Conservation (phyloP, 2,888 invertebrate genomes). For the Eristalis arbustorum region DNA sequence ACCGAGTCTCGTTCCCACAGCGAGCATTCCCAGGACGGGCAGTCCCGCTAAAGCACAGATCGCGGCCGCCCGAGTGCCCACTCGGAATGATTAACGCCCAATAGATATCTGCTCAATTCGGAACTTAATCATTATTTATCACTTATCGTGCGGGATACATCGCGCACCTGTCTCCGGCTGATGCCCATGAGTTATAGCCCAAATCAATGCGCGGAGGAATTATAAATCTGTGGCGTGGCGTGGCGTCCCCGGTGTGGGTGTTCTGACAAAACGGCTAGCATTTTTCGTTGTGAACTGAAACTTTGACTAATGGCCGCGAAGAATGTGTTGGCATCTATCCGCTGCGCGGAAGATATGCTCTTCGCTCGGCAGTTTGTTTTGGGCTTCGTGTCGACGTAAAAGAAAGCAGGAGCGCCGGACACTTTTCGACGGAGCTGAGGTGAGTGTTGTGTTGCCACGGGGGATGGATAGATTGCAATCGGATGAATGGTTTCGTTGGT, state of each 20-base stretch:
- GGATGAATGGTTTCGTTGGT: conserved; percentile 2
- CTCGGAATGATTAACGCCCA: conserved; percentile 62
- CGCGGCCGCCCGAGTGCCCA: conserved; percentile 1
- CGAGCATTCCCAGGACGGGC: neutral
- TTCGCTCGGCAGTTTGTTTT: neutral
- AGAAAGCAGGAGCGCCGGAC: conserved; percentile 20
- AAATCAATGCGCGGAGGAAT: conserved; percentile 62
- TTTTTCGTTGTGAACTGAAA: conserved; percentile 31
- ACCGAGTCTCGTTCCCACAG: conserved; percentile 23
- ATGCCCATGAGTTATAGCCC: conserved; percentile 61
- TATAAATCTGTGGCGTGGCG: conserved; percentile 52
- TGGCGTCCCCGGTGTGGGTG: conserved; percentile 8
- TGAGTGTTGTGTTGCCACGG: conserved; percentile 5
- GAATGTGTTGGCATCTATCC: conserved; percentile 54
- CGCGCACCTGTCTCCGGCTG: conserved; percentile 47
- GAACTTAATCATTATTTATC: conserved; percentile 69
- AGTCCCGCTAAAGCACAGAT: conserved; percentile 51
- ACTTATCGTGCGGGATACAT: conserved; percentile 40
- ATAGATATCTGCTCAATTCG: conserved; percentile 66
- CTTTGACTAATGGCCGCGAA: conserved; percentile 54
- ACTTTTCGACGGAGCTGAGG: no score
- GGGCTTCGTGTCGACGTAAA: neutral
- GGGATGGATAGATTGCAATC: conserved; percentile 60
- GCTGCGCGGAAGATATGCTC: conserved; percentile 7
- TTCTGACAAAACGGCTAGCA: conserved; percentile 52